Base-by-base conservation (phyloP, 2,888 invertebrate genomes). In the Dione juno region DNA sequence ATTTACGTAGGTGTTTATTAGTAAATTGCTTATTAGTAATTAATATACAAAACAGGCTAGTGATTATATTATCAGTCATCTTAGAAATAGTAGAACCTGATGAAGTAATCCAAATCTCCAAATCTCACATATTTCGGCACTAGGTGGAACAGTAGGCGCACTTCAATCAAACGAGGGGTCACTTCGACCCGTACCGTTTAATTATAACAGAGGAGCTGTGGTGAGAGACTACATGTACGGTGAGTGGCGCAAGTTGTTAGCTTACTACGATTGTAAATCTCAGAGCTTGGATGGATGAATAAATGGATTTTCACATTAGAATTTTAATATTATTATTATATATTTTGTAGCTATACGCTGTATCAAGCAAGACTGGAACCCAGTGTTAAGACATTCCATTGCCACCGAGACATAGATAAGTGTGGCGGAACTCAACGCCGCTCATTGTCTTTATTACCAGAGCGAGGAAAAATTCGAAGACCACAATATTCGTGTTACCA, bases 181-280 rank as follows among this genome's bases (percentile, higher is more conserved):
- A 64, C 63, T 69, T 57, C 54, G 43, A 9, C 37, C 68, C 68
- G 53, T 66, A 43, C 72, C 69, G 70, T 71, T 73, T 69, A 73
- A 73, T 73, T 69, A 69, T 71, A 66, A 50, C 71, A 67, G 50
- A 43, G 63, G 52, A 72, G 57, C 48, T 69, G 69, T 45, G 69
- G 69, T 58, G 66, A 48, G 63, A 37, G 37, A 69, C 63, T 66
- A 63, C 66, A 54, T 66, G 41, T 57, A 40, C 52, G n/a, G 53
- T 37, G 64, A 43, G 53, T 40, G 63, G 64, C n/a, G 14, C 53
- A 66, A 66, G 41, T 50, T 57, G 35, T 28, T 35, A 48, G 54
- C 61, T 28, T 41, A 43, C 5, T 28, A 11, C 37, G 5, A 13
- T 11, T 41, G 19, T 41, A 50, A 40, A 9, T 28, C 28, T 35